Evolutionary conservation across 2,113 vertebrate species (phyloP), one percentile per base, ranked within the genome.

Genomic region (Gymnocephalus cernua): DNA sequence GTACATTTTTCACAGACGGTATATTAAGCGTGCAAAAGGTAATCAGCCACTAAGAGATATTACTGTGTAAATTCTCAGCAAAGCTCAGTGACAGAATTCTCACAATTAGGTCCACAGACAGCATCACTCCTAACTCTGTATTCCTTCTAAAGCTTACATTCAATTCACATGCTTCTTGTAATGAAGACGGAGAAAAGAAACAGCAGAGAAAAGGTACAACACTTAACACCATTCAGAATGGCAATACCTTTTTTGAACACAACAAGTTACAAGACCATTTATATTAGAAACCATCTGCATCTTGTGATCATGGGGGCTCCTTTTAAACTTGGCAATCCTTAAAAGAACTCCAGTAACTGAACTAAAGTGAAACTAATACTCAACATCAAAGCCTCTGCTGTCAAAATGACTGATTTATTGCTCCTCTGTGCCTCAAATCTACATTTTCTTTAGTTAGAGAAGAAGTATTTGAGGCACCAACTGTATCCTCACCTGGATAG

Each of bases 401-500:
- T 13, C 47, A 67, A 0, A 32, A 25, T 48, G 10, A 41, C 8
- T 4, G 11, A 35, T 21, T 50, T 13, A 15, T 15, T 61, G 16
- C 48, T 79, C 27, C 32, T 54, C 32, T 44, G 16, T 32, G 48
- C 0, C 19, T 51, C 47, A 74, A 67, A 41, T 14, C 21, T 16
- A 27, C 10, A 29, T 15, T 63, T 64, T 11, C 23, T 54, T 25
- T n/a, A 19, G 8, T 6, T 16, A 8, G 21, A 53, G 63, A 74
- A 53, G 19, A 66, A 74, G 13, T 5, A 29, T 44, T 27, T n/a
- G 50, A 61, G 53, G 32, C 56, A 59, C 67, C 79, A 29, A 71
- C 48, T 56, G n/a, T 21, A n/a, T 29, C 61, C 93, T 95, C 96
- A 99, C 98, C 98, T 97, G 96, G 97, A 86, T 96, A 95, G 27